These are phyloP conservation scores for Neosilurus hyrtlii DNA, from an alignment of 2,797 vertebrate species.

Conservation along the genomic window DNA sequence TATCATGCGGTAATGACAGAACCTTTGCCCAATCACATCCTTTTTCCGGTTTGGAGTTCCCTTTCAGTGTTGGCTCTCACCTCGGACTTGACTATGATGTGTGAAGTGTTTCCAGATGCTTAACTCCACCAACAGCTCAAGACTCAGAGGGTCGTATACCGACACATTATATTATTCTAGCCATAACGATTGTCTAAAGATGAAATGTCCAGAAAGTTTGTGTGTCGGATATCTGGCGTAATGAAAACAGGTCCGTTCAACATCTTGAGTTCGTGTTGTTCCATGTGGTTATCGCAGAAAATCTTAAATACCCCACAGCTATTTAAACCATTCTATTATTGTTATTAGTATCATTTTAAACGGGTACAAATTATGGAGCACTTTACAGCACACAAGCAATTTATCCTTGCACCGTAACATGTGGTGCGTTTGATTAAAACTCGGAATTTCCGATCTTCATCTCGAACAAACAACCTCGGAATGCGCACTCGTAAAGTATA, in stretches of 20 bases:
- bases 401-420: neutral
- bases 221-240: conserved; percentile 12
- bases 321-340: neutral
- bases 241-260: conserved; percentile 25
- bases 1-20: conserved; percentile 35
- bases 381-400: neutral
- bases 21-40: conserved; percentile 43
- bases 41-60: conserved; percentile 45
- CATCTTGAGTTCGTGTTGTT: neutral
- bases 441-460: neutral
- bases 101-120: conserved; percentile 73
- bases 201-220: conserved; percentile 72
- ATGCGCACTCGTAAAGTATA: neutral
- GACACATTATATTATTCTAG: conserved; percentile 50
- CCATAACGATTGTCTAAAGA: conserved; percentile 55
- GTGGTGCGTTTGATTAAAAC: neutral
- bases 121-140: conserved; percentile 58
- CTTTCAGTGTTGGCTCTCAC: conserved; percentile 61
- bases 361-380: neutral
- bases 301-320: neutral
- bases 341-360: neutral
- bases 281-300: neutral
- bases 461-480: neutral
- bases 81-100: conserved; percentile 62
- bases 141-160: conserved; percentile 50